Evolutionary conservation across 2,113 vertebrate genomes (phyloP).

Genomic region (Potamarius usumacintae): DNA sequence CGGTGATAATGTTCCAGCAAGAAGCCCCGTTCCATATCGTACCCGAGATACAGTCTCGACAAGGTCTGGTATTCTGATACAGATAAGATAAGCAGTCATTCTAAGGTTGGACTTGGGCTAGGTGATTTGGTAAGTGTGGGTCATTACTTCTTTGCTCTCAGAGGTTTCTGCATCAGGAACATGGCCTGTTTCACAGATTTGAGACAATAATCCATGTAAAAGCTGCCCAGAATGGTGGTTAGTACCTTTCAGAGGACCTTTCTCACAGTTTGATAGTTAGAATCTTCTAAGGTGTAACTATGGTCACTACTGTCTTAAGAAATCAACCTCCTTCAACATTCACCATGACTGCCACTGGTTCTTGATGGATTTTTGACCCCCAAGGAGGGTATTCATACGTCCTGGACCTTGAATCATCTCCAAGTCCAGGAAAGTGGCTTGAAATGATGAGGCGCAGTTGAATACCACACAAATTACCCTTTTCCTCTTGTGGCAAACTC

Average conservation of each 20-base stretch:
- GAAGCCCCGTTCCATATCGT: not conserved
- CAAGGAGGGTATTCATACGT: not conserved
- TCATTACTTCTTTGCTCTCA: not conserved
- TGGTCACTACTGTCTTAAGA: not conserved
- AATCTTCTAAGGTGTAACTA: not conserved
- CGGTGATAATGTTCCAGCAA: not conserved
- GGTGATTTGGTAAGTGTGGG: not conserved
- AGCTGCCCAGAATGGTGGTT: not conserved
- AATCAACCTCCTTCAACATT: not conserved
- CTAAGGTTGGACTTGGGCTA: not conserved
- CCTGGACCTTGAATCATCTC: conserved; percentile 1
- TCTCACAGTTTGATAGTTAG: not conserved
- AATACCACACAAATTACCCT: conserved; percentile 4
- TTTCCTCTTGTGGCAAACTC: conserved; percentile 19
- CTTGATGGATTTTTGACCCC: not conserved
- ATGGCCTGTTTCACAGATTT: not conserved
- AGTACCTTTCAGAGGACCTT: not conserved
- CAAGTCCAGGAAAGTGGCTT: not conserved
- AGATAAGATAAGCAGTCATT: not conserved
- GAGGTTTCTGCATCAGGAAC: not conserved
- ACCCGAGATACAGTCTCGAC: no score
- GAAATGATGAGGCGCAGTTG: conserved; percentile 6
- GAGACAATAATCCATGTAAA: not conserved
- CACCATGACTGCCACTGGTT: not conserved
- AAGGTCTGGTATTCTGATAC: not conserved